These are phyloP conservation scores for Melipona beecheii DNA, from an alignment of 2,888 invertebrate species.

Conservation along the genomic window DNA sequence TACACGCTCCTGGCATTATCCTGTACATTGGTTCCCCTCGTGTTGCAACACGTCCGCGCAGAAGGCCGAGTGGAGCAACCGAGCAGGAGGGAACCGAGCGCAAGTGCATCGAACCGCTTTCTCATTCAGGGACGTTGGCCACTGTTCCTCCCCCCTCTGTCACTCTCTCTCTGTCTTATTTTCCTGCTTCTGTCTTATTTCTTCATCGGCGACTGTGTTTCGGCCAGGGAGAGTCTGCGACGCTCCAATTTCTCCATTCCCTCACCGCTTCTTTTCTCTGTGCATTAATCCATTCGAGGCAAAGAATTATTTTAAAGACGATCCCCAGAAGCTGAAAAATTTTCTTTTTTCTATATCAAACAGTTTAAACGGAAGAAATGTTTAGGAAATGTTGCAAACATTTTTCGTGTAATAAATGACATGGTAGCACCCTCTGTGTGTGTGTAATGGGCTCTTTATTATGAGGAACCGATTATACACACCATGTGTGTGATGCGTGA, in stretches of 20 bases:
- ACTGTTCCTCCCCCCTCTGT: slow-evolving; percentile 28
- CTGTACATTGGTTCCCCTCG: slow-evolving; percentile 56
- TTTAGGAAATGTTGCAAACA: no score
- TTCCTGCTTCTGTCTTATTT: background rate
- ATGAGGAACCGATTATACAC: no score
- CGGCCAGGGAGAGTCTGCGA: slow-evolving; percentile 16
- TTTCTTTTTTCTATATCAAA: no score
- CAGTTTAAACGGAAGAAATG: no score
- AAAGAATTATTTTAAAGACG: no score
- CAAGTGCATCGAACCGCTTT: slow-evolving; percentile 73
- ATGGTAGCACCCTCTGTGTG: no score
- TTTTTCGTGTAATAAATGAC: no score
- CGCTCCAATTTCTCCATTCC: slow-evolving; percentile 3
- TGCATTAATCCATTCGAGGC: no score
- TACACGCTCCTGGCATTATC: slow-evolving; percentile 63
- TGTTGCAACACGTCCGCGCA: slow-evolving; percentile 57
- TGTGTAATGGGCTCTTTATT: no score
- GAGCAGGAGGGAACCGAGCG: slow-evolving; percentile 18
- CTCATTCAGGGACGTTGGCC: slow-evolving; percentile 66
- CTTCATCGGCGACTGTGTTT: background rate
- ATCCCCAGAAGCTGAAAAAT: no score
- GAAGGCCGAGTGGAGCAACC: slow-evolving; percentile 8
- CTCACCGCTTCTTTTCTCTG: background rate
- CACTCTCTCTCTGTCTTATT: slow-evolving; percentile 10
- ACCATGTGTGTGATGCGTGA: no score